phyloP scores from a whole-genome alignment of 2,888 invertebrate species.

The Caenorhabditis zanzibari region DNA sequence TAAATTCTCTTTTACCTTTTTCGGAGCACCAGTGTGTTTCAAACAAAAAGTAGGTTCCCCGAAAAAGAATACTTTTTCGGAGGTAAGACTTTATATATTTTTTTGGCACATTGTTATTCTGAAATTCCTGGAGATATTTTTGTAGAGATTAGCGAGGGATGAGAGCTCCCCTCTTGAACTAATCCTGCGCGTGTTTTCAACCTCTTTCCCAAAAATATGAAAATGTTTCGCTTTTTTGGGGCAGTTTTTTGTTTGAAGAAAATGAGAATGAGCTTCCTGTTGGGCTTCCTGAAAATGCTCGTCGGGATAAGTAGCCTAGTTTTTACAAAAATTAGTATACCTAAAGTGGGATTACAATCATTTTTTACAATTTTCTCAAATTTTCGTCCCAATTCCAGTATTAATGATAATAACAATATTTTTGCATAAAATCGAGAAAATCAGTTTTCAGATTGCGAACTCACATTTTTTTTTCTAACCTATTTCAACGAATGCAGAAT shows the following conservation, averaged over 20 bases:
- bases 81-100: neutral
- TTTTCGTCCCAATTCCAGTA: too few species aligned
- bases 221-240: neutral
- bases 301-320: too few species aligned
- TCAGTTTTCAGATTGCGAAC: too few species aligned
- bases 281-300: too few species aligned
- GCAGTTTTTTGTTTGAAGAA: neutral
- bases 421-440: too few species aligned
- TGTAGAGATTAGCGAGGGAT: neutral
- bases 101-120: neutral
- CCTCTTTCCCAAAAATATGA: slow-evolving; percentile 19
- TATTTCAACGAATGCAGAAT: too few species aligned
- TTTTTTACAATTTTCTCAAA: too few species aligned
- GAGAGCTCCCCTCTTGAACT: slow-evolving; percentile 41
- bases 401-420: too few species aligned
- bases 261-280: too few species aligned
- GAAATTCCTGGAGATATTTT: neutral
- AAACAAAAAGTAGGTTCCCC: slow-evolving; percentile 34
- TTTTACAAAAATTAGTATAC: too few species aligned
- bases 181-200: slow-evolving; percentile 44
- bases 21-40: slow-evolving; percentile 20
- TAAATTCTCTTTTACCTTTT: neutral
- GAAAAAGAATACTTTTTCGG: neutral
- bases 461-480: too few species aligned
- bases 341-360: too few species aligned